phyloP scores from a whole-genome alignment of 2,888 invertebrate species.

The Podotricha telesiphe region DNA sequence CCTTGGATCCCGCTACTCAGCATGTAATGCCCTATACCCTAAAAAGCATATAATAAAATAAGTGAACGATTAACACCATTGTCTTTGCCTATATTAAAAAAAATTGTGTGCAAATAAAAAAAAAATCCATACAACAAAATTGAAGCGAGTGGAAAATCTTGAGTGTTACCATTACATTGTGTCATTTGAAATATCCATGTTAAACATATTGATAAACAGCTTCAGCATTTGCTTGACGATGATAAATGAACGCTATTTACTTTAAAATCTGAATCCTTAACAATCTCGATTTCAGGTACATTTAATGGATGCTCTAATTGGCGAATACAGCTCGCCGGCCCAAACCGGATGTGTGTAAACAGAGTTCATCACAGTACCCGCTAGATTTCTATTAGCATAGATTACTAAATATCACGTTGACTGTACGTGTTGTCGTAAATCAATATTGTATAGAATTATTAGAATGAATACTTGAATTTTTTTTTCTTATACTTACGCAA shows the following conservation, averaged over 20 bases:
- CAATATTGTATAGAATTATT: constrained; percentile 19
- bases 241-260: background rate
- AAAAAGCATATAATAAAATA: too few relatives aligned
- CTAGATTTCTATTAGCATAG: constrained; percentile 37
- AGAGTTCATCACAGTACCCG: constrained; percentile 34
- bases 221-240: background rate
- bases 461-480: too few relatives aligned
- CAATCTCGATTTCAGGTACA: constrained; percentile 30
- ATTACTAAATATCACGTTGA: constrained; percentile 35
- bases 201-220: constrained; percentile 11
- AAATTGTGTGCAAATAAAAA: too few relatives aligned
- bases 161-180: background rate
- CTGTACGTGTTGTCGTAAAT: constrained; percentile 22
- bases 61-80: too few relatives aligned
- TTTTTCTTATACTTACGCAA: too few relatives aligned
- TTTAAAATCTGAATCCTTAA: constrained; percentile 10
- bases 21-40: too few relatives aligned
- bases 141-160: background rate
- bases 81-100: too few relatives aligned
- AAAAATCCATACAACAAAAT: too few relatives aligned
- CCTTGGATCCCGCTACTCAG: too few relatives aligned
- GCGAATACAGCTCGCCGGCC: constrained; percentile 18
- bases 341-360: constrained; percentile 34
- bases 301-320: constrained; percentile 31
- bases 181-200: background rate